A percentile compares a stretch with the other conserved stretches of the same genome.
Conservation (phyloP, 2,113 vertebrate genomes). For the Poecilia latipinna region DNA sequence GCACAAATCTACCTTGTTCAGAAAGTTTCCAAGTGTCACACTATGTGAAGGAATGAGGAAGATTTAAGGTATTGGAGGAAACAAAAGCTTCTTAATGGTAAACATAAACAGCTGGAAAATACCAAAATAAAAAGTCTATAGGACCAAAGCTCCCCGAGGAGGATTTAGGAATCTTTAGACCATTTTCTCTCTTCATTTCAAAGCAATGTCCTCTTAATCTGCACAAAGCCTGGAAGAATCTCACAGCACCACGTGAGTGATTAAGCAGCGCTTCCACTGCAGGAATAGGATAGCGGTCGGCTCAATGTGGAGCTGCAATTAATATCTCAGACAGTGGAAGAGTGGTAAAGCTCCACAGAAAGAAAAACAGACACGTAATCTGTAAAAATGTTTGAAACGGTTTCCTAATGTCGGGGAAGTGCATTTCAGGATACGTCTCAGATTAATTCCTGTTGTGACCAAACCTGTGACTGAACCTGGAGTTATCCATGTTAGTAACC, state of each 20-base stretch:
- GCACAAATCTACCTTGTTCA: conserved; percentile 3
- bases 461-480: too few species aligned
- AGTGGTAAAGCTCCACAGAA: neutral
- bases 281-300: conserved; percentile 23
- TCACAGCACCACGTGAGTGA: conserved; percentile 48
- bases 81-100: conserved; percentile 1
- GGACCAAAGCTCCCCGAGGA: conserved; percentile 29
- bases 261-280: conserved; percentile 46
- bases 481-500: too few species aligned
- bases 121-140: conserved; percentile 27
- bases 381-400: neutral
- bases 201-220: conserved; percentile 64
- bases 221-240: conserved; percentile 58
- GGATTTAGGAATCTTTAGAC: conserved; percentile 45
- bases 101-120: conserved; percentile 34
- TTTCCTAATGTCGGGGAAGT: neutral
- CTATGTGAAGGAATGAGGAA: neutral
- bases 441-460: too few species aligned
- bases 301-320: conserved; percentile 34
- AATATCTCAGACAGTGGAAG: conserved; percentile 32
- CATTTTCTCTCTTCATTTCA: conserved; percentile 47
- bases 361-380: neutral
- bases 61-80: neutral
- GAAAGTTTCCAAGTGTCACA: conserved; percentile 6
- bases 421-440: too few species aligned